These are phyloP conservation scores for Phalacrocorax pelagicus DNA, from an alignment of 2,113 vertebrate species.

Conservation along the genomic window DNA sequence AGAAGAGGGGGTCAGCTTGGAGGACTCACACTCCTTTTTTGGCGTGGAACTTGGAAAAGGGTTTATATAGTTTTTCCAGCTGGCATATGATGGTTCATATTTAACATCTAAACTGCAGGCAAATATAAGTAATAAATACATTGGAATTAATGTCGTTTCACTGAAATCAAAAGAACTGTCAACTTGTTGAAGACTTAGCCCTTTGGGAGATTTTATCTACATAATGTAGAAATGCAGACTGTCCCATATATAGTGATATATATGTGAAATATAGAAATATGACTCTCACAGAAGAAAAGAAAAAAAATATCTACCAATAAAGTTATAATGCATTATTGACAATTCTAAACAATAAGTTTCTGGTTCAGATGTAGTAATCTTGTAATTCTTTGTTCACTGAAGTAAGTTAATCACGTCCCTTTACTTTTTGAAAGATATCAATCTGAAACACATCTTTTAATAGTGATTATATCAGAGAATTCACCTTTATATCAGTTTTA, in stretches of 20 bases:
- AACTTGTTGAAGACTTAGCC: background rate
- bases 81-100: background rate
- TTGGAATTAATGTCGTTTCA: background rate
- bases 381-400: background rate
- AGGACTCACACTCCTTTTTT: background rate
- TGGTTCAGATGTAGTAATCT: background rate
- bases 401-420: background rate
- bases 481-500: background rate
- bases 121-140: background rate
- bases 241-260: background rate
- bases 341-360: background rate
- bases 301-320: background rate
- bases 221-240: background rate
- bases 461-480: background rate
- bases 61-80: background rate
- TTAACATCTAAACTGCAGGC: background rate
- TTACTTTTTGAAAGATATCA: background rate
- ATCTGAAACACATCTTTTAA: background rate
- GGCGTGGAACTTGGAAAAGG: background rate
- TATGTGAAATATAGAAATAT: too few species aligned
- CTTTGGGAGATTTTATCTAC: background rate
- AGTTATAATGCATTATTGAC: background rate
- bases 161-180: background rate
- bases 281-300: background rate
- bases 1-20: background rate